A percentile compares a stretch with the other conserved stretches of the same genome.
phyloP scores from a whole-genome alignment of 2,113 vertebrate species.

The Solenodon paradoxus region DNA sequence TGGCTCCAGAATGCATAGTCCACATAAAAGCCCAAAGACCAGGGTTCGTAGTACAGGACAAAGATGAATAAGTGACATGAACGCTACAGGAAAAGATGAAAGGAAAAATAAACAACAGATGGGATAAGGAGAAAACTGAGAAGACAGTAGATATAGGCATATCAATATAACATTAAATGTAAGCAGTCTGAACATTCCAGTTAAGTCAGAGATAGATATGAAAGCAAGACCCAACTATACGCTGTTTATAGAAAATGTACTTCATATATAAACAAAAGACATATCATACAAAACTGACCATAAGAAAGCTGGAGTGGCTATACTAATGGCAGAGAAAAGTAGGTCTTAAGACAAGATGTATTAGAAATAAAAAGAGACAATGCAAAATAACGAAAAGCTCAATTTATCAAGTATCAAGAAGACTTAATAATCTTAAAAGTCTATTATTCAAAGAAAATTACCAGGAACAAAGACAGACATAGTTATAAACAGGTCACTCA shows the following conservation, averaged over 20 bases:
- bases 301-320: neutral
- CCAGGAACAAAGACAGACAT: neutral
- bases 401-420: neutral
- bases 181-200: neutral
- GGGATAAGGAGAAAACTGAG: neutral
- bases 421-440: neutral
- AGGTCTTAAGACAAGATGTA: neutral
- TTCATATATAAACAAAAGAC: neutral
- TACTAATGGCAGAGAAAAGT: neutral
- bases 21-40: no score
- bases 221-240: neutral
- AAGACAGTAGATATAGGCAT: neutral
- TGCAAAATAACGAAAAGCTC: constrained; percentile 5
- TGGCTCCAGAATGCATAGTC: no score
- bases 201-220: neutral
- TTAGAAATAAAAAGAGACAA: neutral
- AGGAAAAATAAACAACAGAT: neutral
- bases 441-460: constrained; percentile 24
- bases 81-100: neutral
- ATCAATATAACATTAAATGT: neutral
- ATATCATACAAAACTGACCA: neutral
- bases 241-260: neutral
- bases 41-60: no score
- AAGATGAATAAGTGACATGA: no score
- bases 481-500: neutral